These are phyloP conservation scores for Laticauda colubrina DNA, from an alignment of 2,113 vertebrate genomes.

Conservation along the genomic window DNA sequence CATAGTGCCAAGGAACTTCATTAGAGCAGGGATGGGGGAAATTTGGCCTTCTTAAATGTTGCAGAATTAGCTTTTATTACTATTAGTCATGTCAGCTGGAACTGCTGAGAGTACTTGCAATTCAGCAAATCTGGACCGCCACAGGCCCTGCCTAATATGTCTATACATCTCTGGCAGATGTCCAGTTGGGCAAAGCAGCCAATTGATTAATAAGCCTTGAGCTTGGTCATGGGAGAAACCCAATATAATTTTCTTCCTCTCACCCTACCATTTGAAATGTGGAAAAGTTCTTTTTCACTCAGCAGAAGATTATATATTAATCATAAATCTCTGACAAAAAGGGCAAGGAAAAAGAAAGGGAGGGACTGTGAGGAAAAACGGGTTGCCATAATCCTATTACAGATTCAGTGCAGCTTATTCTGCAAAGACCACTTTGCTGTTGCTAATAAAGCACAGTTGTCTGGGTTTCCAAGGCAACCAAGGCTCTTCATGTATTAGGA, in stretches of 20 bases:
- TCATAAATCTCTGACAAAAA: constrained; percentile 3
- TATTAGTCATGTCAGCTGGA: not conserved
- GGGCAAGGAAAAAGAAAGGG: not conserved
- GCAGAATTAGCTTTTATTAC: not conserved
- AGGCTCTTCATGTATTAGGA: constrained; percentile 43
- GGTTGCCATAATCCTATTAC: constrained; percentile 13
- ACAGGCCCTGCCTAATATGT: not conserved
- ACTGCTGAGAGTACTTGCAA: not conserved
- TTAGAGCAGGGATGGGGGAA: not conserved
- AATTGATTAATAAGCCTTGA: not conserved
- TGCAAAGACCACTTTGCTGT: constrained; percentile 25
- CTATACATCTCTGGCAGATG: not conserved
- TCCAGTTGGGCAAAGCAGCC: not conserved
- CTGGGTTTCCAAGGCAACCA: constrained; percentile 66
- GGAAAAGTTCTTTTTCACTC: not conserved
- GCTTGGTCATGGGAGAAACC: not conserved
- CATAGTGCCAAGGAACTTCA: not conserved
- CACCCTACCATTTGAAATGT: rapidly evolving
- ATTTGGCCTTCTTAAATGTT: not conserved
- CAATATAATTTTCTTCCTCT: not conserved
- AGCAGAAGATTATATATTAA: not conserved
- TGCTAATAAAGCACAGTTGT: constrained; percentile 44
- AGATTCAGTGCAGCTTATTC: constrained; percentile 14
- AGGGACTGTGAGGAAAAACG: constrained; percentile 3
- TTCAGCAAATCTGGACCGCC: not conserved